Base-by-base conservation (phyloP, 2,113 vertebrate genomes). In the Rhadina sibilatrix region DNA sequence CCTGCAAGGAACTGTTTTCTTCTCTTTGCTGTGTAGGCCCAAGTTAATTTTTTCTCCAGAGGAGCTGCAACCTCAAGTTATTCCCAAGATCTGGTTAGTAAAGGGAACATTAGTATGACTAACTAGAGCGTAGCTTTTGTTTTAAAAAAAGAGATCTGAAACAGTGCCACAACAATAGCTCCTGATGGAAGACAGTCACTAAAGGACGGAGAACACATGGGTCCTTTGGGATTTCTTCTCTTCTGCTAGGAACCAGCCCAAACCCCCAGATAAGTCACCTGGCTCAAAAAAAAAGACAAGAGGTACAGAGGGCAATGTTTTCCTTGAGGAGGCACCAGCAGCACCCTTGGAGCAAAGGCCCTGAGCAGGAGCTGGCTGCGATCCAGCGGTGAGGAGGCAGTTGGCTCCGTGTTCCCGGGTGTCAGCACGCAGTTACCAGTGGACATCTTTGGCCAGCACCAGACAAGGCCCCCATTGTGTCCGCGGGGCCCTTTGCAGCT, bases 391-490 rank as follows among this genome's bases (percentile, higher is more conserved):
- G 27, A 8, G 38, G 57, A 64, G 53, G 63, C 88, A 44, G n/a
- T 30, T 86, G 76, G 57, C 84, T 56, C 12, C 0, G 15, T 24
- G 35, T 52, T 88, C 79, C 19, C 24, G 52, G 69, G 27, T 35
- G 61, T 23, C 81, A 66, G 52, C 16, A 17, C 28, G 4, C 10
- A 31, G 70, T 28, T 52, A 25, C 37, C 90, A 54, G 68, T 6
- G 53, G 76, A 15, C 65, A 5, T 18, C 77, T 80, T 66, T 15
- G 83, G 80, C 65, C 64, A 50, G 19, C 1, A 18, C 31, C 8
- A 13, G 66, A 97, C 89, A 93, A 93, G 78, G 81, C 50, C 77
- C 27, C 47, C 75, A 38, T 66, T 87, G 75, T 95, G 71, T 66
- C 50, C 12, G 14, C 15, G n/a, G 49, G 83, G 56, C 70, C 75